These are phyloP conservation scores for Drosophila putrida DNA, from an alignment of 2,888 invertebrate species.

Conservation along the genomic window DNA sequence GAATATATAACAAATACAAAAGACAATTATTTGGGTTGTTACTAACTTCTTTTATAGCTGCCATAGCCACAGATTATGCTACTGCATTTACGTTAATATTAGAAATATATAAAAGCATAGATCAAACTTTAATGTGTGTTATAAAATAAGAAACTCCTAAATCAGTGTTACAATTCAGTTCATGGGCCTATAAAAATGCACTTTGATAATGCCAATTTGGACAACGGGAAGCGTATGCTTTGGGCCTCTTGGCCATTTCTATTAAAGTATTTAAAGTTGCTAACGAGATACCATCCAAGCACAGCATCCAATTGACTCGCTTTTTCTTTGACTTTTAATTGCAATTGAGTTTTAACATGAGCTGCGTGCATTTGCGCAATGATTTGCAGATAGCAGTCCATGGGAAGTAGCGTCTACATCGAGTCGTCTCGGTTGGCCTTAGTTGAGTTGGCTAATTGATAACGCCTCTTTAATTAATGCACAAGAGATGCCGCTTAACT, in stretches of 20 bases:
- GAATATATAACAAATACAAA: constrained; percentile 14
- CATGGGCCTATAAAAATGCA: constrained; percentile 8
- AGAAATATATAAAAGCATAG: neutral
- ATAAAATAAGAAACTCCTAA: neutral
- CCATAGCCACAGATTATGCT: neutral
- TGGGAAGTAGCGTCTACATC: constrained; percentile 34
- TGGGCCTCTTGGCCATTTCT: constrained; percentile 55
- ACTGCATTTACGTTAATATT: constrained; percentile 6
- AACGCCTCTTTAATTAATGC: constrained; percentile 71
- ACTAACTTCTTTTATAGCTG: constrained; percentile 15
- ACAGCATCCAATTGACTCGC: constrained; percentile 38
- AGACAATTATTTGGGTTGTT: constrained; percentile 29
- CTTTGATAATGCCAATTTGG: constrained; percentile 58
- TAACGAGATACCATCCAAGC: constrained; percentile 47
- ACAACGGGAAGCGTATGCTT: constrained; percentile 26
- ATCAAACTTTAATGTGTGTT: neutral
- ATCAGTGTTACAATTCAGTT: neutral
- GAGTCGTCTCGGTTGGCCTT: neutral
- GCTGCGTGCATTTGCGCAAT: constrained; percentile 77
- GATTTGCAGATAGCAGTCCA: constrained; percentile 66
- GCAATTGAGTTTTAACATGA: constrained; percentile 71
- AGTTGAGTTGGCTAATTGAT: constrained; percentile 59
- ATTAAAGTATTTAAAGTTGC: constrained; percentile 60
- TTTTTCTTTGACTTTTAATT: constrained; percentile 63
- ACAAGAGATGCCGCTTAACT: constrained; percentile 33